Conservation (phyloP, 2,888 invertebrate genomes). For the Homarus gammarus region DNA sequence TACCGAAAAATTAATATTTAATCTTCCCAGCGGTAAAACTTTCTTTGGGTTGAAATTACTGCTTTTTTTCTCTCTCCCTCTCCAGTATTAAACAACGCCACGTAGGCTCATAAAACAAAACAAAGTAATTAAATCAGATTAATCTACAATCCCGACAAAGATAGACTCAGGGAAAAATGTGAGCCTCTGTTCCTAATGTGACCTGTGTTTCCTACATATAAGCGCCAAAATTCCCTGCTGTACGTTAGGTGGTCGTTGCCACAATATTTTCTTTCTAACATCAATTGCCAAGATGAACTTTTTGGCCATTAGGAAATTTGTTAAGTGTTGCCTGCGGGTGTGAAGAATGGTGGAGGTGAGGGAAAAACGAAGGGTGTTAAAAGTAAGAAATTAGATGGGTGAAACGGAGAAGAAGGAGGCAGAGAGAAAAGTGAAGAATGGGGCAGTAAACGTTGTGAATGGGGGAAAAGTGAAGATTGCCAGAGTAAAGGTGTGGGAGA, state of each 20-base stretch:
- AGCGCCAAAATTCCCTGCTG: conserved; percentile 43
- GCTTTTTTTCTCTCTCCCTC: conserved; percentile 22
- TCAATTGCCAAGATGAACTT: conserved; percentile 34
- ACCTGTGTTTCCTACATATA: conserved; percentile 12
- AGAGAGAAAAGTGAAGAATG: not conserved
- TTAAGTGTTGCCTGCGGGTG: conserved; percentile 11
- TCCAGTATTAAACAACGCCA: conserved; percentile 45
- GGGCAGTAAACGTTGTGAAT: not conserved
- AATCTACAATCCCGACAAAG: conserved; percentile 52
- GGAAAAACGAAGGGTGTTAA: not conserved
- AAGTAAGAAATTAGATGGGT: not conserved
- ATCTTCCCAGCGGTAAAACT: conserved; percentile 45
- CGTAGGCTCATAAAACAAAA: conserved; percentile 48
- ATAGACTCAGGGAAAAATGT: not conserved
- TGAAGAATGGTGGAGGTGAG: conserved; percentile 22
- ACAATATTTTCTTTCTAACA: conserved; percentile 45
- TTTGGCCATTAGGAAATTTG: conserved; percentile 39
- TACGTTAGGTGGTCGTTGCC: conserved; percentile 10
- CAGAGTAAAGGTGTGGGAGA: no score
- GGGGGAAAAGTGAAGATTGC: not conserved
- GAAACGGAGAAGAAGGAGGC: not conserved
- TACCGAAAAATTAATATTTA: conserved; percentile 27
- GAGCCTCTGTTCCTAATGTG: not conserved
- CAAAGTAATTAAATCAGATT: conserved; percentile 64
- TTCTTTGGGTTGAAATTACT: not conserved